Base-by-base conservation (phyloP, 2,113 vertebrate genomes). In the Chionodraco myersi region DNA sequence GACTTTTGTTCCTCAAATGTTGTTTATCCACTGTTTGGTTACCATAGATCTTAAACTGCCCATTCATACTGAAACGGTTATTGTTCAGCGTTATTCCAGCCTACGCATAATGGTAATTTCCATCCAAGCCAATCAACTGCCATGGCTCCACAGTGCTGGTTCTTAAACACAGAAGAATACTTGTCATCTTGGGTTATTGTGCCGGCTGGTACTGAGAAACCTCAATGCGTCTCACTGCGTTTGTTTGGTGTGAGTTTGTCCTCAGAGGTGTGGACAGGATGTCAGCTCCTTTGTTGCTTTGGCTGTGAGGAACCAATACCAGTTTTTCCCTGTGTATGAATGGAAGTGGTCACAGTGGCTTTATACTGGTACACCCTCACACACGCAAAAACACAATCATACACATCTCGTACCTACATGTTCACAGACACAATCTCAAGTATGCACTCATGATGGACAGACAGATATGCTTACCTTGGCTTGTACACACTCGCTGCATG, bases 1-100 rank as follows among this genome's bases (percentile, higher is more conserved):
- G 83, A 90, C 88, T 82, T 86, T 85, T 89, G 77, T 89, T 86
- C 66, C 63, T 14, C 7, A 18, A 58, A 64, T 72, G 74, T 61
- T 90, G 84, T 91, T 91, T 87, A 58, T 87, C 75, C 76, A 23
- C 78, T 77, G 76, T 91, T 88, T 88, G 78, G 89, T 89, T 91
- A 84, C 83, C 78, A 85, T 80, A 82, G 86, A 89, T 88, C 77
- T 86, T 75, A 83, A 86, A 90, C 74, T 83, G 81, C 47, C 85
- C 74, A 7, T 79, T 87, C 73, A 58, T 21, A 73, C 80, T 82
- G 79, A 86, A 79, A 57, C 59, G 41, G 82, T 84, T 81, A 80
- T 88, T 88, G 82, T 91, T 89, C 79, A 54, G 79, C 23, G 49
- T 78, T 77, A 75, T 81, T 86, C 77, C 60, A 52, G 73, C 86